Percentiles rank a stretch among this genome's conserved stretches.
These are phyloP conservation scores for Heterodera schachtii DNA, from an alignment of 1,140 invertebrate genomes.

Conservation along the genomic window DNA sequence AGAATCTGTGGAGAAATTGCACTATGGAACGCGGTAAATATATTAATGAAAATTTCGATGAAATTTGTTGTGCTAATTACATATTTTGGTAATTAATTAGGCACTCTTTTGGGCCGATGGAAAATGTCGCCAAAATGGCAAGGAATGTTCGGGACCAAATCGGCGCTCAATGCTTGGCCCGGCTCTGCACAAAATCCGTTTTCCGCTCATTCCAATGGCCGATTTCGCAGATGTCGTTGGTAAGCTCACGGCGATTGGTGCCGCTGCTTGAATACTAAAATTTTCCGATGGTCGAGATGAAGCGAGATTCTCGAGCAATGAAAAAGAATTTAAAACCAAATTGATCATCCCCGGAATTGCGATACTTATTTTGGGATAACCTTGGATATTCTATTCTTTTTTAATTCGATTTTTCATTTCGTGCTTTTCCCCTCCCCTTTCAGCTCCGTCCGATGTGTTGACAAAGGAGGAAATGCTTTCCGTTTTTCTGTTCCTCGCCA, in stretches of 20 bases:
- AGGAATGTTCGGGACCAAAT: too few relatives aligned
- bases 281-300: background rate
- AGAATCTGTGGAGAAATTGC: background rate
- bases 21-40: background rate
- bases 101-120: background rate
- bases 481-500: background rate
- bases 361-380: too few relatives aligned
- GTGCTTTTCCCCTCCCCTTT: background rate
- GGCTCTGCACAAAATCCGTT: too few relatives aligned
- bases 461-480: background rate
- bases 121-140: too few relatives aligned
- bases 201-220: background rate
- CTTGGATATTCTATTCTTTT: too few relatives aligned
- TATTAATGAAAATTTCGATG: background rate
- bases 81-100: background rate
- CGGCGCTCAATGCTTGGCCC: too few relatives aligned
- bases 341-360: too few relatives aligned
- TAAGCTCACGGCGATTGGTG: background rate
- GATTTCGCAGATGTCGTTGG: background rate
- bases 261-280: background rate
- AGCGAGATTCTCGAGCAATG: too few relatives aligned
- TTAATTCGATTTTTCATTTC: too few relatives aligned
- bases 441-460: background rate
- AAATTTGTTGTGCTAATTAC: background rate
- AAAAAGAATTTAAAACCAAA: too few relatives aligned